Base-by-base conservation (phyloP, 2,797 vertebrate genomes). In the Melanotaenia nigrans region DNA sequence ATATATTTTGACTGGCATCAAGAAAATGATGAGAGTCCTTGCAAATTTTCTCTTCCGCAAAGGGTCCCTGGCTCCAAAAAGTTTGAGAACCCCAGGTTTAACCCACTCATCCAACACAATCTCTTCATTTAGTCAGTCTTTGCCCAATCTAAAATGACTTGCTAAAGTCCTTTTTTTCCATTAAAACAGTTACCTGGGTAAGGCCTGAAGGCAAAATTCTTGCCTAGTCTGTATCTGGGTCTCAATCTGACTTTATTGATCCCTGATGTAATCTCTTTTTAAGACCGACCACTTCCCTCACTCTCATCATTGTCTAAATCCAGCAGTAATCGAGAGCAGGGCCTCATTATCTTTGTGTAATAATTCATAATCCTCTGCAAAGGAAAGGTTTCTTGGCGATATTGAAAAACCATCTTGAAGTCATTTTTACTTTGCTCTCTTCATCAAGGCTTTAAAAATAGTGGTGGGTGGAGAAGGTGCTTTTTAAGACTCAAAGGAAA, bases 291-390 rank as follows among this genome's bases (percentile, higher is more conserved):
- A 3, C 4, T 65, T 67, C 32, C 66, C 8, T 33, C 40, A 14
- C 40, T 16, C 74, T 82, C 77, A 78, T 85, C 81, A 25, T n/a
- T 1, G 68, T 83, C 76, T 71, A 69, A 74, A 87, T 86, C 75
- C 73, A 75, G 69, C n/a, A 20, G 63, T 66, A 40, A 61, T 79
- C 54, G 10, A 10, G 16, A 74, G 74, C 61, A 5, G 25, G 47
- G 51, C 65, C 70, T 77, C 73, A 77, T 90, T 83, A 85, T 89
- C 81, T 88, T 77, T 79, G 65, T 73, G 71, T 73, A 86, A 91
- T 87, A 83, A 88, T 84, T 86, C 65, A 85, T 83, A 90, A 90
- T 88, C 84, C 81, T 65, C 63, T 70, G 77, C 73, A 71, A 71
- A 81, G 70, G 33, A 61, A 40, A 32, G 61, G 42, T 38, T 72